Percentiles rank a stretch among this genome's conserved stretches.
Evolutionary conservation across 2,113 vertebrate species (phyloP).

Genomic region (Melospiza georgiana): DNA sequence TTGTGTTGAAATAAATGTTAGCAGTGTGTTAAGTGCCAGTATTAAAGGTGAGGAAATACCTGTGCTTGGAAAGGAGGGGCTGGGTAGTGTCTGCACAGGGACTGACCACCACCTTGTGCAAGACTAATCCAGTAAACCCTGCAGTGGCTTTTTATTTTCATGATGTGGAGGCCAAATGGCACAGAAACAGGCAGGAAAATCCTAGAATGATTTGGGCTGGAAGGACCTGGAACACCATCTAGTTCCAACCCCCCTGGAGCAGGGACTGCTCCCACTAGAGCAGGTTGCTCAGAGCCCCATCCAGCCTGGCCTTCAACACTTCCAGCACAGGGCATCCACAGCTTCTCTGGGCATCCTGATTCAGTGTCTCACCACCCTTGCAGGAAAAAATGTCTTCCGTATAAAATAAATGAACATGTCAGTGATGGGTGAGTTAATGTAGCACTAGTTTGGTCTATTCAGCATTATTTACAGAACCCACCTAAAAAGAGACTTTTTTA

Average conservation of each 20-base stretch:
- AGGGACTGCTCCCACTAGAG: not conserved
- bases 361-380: not conserved
- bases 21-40: not conserved
- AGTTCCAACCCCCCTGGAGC: not conserved
- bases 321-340: not conserved
- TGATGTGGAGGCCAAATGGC: not conserved
- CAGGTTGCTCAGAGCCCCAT: not conserved
- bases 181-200: not conserved
- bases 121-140: not conserved
- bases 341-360: not conserved
- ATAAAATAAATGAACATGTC: not conserved
- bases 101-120: not conserved
- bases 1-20: not conserved
- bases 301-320: not conserved
- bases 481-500: not conserved
- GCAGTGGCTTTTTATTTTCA: not conserved
- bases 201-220: not conserved
- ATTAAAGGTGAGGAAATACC: not conserved
- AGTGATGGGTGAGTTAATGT: not conserved
- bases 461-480: not conserved
- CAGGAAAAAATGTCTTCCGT: not conserved
- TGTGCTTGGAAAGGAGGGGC: not conserved
- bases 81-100: not conserved
- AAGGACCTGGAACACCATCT: not conserved
- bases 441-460: fast-evolving